Base-by-base conservation (phyloP, 2,797 vertebrate genomes). In the Falco columbarius region DNA sequence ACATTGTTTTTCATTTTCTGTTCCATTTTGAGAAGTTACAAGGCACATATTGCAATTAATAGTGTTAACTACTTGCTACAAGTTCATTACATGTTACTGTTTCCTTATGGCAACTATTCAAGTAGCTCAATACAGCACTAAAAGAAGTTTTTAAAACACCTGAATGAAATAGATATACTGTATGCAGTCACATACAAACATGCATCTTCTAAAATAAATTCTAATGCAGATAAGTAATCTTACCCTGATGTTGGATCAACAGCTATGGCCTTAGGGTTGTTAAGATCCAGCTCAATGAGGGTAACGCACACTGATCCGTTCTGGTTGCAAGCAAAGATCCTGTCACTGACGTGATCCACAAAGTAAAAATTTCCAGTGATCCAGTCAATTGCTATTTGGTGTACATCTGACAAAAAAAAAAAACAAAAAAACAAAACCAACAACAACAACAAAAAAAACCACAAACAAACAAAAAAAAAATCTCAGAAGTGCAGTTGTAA, bases 361-460 rank as follows among this genome's bases (percentile, higher is more conserved):
- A 99, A 99, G 96, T 99, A 99, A 82, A 99, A 97, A 98, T 99
- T 99, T 32, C 99, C 99, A 0, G 99, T 99, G 54, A 99, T 98
- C 99, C 99, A 99, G 96, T 99, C 99, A 6, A 99, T 97, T 1
- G 99, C 99, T 98, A 99, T 98, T 94, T 99, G 99, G 63, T 99
- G 99, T 24, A 99, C 98, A 97, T 99, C 99, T 99, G 98, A 72
- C 96, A 97, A 71, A 85, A 42, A 86, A 16, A 46, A 84, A 36
- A 36, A 36, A 36, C 36, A 36, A 36, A 36, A 9, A 36, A 36
- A 36, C 36, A 9, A 36, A 36, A 36, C 36, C 36, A 36, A 36
- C 36, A 36, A 36, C 36, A 36, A 36, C 36, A 36, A 36, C 36
- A 36, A 36, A 36, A 10, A 36, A 36, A 36, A 36, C 36, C 36